phyloP scores from a whole-genome alignment of 2,797 vertebrate genomes.

The Clarias fuscus region DNA sequence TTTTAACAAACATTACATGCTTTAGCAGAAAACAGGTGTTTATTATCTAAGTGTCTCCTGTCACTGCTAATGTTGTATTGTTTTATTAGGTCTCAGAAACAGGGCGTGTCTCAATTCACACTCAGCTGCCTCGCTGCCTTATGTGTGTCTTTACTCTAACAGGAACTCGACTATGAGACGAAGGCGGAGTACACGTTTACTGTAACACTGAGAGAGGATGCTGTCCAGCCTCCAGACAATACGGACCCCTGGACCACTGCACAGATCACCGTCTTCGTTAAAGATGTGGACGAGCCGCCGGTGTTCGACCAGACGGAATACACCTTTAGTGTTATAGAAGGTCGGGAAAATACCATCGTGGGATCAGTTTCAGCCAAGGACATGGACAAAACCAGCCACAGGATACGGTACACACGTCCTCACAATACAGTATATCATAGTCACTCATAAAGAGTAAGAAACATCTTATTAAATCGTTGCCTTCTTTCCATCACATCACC shows the following conservation, averaged over 20 bases:
- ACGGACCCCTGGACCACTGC: conserved; percentile 64
- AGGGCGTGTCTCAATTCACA: neutral
- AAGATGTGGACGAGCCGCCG: conserved; percentile 89
- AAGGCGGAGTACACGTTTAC: conserved; percentile 72
- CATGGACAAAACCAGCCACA: conserved; percentile 74
- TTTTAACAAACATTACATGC: neutral
- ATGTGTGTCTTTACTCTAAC: neutral
- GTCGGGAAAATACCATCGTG: conserved; percentile 63
- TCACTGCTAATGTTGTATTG: too few species aligned
- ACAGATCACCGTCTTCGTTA: conserved; percentile 75
- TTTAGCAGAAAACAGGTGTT: neutral
- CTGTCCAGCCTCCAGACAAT: conserved; percentile 69
- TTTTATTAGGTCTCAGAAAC: neutral
- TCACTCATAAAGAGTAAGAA: neutral
- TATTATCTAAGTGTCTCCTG: neutral
- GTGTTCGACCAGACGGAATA: conserved; percentile 77
- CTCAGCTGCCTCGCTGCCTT: neutral
- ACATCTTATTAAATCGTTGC: too few species aligned
- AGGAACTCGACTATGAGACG: conserved; percentile 88
- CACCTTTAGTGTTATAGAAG: conserved; percentile 80
- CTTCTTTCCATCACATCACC: too few species aligned
- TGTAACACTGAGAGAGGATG: conserved; percentile 78
- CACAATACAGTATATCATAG: neutral
- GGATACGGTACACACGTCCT: conserved; percentile 74
- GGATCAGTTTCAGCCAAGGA: conserved; percentile 80